Evolutionary conservation across 2,797 vertebrate species (phyloP), one percentile per base, ranked within the genome.

Genomic region (Microctenopoma steveboyesi): DNA sequence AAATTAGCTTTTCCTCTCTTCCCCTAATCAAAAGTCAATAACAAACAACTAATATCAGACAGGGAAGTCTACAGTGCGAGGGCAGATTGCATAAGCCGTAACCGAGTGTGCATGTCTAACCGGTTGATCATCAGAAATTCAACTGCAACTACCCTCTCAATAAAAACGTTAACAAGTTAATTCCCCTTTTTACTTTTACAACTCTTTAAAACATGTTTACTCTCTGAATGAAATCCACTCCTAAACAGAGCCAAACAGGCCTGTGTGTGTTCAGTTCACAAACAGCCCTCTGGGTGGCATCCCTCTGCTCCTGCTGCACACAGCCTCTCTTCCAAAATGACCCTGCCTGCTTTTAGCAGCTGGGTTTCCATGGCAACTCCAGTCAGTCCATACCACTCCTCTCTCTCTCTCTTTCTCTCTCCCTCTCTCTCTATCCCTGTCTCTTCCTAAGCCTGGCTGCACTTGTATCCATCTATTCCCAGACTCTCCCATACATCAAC

Each of bases 321-420:
- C 81, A 73, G 85, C 58, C 79, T 79, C 79, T 79, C 82, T 86
- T 82, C 80, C 78, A 71, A 79, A 79, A 78, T 87, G 90, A 91
- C 87, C 85, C 88, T 89, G 89, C 86, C 90, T 90, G 91, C 88
- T 91, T 91, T 91, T 88, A 92, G 89, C 88, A 92, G 89, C 89
- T 88, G 86, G 87, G 92, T 93, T 93, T 83, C 92, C 87, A 92
- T 92, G 85, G 89, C 86, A 93, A 94, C 93, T 85, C 71, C 81
- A 89, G 84, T 86, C 76, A 27, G 89, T 89, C 86, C 88, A 89
- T 89, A 90, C 84, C 86, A 78, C 89, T 89, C 85, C 84, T 83
- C 87, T 65, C 64, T 43, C 73, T 54, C 64, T 35, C 55, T 61
- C 22, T 22, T 22, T 22, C 22, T 22, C 22, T 22, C 22, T 22